These are phyloP conservation scores for Lucilia sericata DNA, from an alignment of 1,140 invertebrate genomes.

Conservation along the genomic window DNA sequence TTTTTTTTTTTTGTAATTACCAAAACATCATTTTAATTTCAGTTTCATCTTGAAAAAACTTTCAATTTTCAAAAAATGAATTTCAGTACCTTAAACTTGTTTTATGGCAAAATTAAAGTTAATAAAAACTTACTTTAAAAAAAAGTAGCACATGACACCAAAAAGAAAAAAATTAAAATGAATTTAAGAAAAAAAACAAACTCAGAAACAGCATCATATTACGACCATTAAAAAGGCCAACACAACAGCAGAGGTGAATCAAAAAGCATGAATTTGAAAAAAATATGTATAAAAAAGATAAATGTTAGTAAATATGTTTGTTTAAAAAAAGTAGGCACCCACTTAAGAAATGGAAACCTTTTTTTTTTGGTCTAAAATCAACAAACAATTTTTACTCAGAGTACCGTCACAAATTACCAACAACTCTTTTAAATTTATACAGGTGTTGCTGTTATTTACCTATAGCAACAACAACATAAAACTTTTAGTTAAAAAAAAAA, in stretches of 20 bases:
- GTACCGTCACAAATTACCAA: not conserved
- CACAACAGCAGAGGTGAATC: not conserved
- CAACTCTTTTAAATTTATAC: not conserved
- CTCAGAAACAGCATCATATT: not conserved
- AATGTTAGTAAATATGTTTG: not conserved
- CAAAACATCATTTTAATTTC: too few relatives aligned
- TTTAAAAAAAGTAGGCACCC: not conserved
- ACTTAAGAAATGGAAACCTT: not conserved
- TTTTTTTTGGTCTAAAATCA: not conserved
- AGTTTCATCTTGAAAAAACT: not conserved
- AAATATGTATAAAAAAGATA: not conserved
- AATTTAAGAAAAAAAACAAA: not conserved
- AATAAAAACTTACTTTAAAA: not conserved
- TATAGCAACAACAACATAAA: not conserved
- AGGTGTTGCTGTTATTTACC: not conserved
- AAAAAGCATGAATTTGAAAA: not conserved
- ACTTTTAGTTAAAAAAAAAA: too few relatives aligned
- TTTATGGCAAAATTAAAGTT: not conserved
- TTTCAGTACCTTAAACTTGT: not conserved
- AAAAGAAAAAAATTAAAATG: not conserved
- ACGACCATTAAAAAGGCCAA: not conserved
- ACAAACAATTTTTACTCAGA: too few relatives aligned
- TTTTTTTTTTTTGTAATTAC: too few relatives aligned
- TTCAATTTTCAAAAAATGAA: not conserved
- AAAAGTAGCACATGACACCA: slow-evolving; percentile 10